Percentiles rank a stretch among this genome's conserved stretches.
phyloP scores from a whole-genome alignment of 2,797 vertebrate species.

The Cottoperca gobio region DNA sequence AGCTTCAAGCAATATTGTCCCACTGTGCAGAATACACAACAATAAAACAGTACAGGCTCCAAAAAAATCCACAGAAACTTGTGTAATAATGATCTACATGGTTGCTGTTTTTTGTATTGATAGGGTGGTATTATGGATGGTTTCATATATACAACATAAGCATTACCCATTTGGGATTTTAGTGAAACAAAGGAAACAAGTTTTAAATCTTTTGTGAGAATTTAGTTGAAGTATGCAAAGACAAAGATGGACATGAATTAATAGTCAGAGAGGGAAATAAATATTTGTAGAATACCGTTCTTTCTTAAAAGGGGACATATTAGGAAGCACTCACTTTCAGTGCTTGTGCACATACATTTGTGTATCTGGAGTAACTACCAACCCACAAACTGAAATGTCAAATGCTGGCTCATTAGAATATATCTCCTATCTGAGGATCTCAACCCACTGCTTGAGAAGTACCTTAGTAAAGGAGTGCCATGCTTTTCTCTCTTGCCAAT shows the following conservation, averaged over 20 bases:
- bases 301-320: neutral
- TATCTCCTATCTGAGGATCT: no score
- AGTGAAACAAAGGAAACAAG: neutral
- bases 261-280: neutral
- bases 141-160: neutral
- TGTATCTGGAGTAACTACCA: no score
- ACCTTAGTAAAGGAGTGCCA: no score
- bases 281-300: neutral
- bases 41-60: neutral
- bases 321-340: no score
- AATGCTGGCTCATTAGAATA: no score
- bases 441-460: no score
- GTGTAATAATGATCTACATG: slow-evolving; percentile 1
- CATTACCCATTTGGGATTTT: neutral
- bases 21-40: neutral
- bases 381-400: no score
- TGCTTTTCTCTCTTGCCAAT: no score
- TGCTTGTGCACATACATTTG: no score
- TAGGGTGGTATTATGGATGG: neutral
- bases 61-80: neutral
- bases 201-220: neutral
- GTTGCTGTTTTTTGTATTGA: neutral
- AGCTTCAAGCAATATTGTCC: neutral
- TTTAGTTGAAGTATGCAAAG: neutral
- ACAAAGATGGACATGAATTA: neutral